Conservation (phyloP, 2,113 vertebrate genomes). For the Sinocyclocheilus anshuiensis region DNA sequence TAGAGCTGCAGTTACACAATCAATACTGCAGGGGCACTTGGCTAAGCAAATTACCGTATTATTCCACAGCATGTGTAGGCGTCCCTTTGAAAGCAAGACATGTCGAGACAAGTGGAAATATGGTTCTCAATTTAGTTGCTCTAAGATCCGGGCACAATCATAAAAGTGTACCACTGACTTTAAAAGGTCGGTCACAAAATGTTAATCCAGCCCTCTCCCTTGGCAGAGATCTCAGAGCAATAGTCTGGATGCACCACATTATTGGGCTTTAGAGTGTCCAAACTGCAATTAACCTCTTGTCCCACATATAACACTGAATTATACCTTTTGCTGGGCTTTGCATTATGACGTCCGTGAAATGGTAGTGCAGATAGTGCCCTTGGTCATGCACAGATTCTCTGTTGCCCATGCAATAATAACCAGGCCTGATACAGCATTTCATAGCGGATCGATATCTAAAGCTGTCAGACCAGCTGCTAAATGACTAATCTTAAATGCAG, state of each 20-base stretch:
- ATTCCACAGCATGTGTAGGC: not conserved
- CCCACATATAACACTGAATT: conserved; percentile 37
- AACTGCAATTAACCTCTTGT: conserved; percentile 46
- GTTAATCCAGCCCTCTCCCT: not conserved
- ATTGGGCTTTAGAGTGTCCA: conserved; percentile 17
- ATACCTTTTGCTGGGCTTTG: conserved; percentile 20
- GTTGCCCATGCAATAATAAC: conserved; percentile 26
- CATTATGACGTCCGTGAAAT: conserved; percentile 13
- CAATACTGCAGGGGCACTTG: not conserved
- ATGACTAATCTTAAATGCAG: not conserved
- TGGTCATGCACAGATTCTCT: conserved; percentile 22
- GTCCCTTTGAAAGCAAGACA: conserved; percentile 12
- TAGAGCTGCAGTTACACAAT: conserved; percentile 11
- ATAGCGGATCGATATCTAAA: conserved; percentile 29
- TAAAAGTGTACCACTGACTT: not conserved
- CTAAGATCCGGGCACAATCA: not conserved
- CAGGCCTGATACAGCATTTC: conserved; percentile 36
- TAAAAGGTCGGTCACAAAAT: not conserved
- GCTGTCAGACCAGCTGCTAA: conserved; percentile 17
- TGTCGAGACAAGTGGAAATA: not conserved
- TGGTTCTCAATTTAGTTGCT: not conserved
- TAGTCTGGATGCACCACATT: not conserved
- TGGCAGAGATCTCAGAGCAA: not conserved
- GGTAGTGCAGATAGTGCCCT: conserved; percentile 8
- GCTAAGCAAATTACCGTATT: not conserved